These are phyloP conservation scores for Andrena cerasifolii DNA, from an alignment of 1,140 invertebrate genomes.

Conservation along the genomic window DNA sequence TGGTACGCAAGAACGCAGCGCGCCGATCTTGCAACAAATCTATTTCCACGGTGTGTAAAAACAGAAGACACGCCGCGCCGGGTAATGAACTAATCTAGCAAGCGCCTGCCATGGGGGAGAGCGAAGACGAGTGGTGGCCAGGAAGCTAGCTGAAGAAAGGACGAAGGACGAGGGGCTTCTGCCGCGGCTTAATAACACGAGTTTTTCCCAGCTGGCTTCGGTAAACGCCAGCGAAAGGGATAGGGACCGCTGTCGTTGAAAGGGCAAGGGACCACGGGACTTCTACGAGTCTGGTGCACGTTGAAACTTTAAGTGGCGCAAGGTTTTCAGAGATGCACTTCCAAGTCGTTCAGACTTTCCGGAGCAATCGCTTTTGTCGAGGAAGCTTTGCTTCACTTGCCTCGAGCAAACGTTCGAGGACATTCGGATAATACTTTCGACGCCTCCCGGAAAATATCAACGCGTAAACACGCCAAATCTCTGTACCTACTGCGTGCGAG, in stretches of 20 bases:
- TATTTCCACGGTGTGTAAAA: slow-evolving; percentile 72
- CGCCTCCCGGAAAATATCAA: no score
- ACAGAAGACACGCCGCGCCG: slow-evolving; percentile 70
- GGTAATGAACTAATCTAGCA: slow-evolving; percentile 76
- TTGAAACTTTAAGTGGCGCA: no score
- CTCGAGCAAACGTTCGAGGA: no score
- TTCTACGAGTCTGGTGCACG: not conserved
- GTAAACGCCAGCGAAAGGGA: slow-evolving; percentile 48
- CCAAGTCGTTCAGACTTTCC: no score
- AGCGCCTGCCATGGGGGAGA: slow-evolving; percentile 44
- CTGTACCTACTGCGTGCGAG: no score
- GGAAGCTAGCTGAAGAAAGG: slow-evolving; percentile 35
- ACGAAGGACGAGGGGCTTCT: slow-evolving; percentile 59
- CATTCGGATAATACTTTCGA: no score
- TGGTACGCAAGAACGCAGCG: slow-evolving; percentile 63
- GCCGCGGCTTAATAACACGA: slow-evolving; percentile 72
- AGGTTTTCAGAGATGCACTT: no score
- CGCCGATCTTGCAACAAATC: slow-evolving; percentile 75
- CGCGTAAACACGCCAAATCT: no score
- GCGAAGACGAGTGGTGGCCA: slow-evolving; percentile 28
- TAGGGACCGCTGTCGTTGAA: slow-evolving; percentile 12
- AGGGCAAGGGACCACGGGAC: slow-evolving; percentile 29
- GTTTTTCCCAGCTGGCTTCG: slow-evolving; percentile 65
- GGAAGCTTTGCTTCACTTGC: no score
- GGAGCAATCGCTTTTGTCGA: no score